Evolutionary conservation across 2,113 vertebrate genomes (phyloP).

Genomic region (Mastomys natalensis): DNA sequence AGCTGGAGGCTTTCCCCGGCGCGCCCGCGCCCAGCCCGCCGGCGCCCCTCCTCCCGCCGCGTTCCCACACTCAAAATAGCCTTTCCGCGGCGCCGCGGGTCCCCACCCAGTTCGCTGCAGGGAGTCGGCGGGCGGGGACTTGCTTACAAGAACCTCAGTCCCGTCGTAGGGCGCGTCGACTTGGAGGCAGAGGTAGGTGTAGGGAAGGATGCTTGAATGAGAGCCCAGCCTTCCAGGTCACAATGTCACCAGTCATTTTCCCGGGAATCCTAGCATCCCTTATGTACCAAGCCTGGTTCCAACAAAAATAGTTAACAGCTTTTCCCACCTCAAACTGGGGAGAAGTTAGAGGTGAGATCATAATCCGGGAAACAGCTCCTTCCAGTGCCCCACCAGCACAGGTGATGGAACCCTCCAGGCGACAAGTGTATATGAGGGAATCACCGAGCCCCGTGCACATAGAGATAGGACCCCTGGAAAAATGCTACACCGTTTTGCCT

Average conservation of each 20-base stretch:
- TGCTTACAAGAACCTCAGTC: slow-evolving; percentile 56
- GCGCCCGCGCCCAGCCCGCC: slow-evolving; percentile 67
- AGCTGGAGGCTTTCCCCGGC: slow-evolving; percentile 80
- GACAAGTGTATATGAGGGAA: neutral
- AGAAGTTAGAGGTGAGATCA: neutral
- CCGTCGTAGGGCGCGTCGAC: neutral
- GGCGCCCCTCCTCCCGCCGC: slow-evolving; percentile 70
- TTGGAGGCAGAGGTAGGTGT: neutral
- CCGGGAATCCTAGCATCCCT: neutral
- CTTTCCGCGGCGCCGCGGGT: slow-evolving; percentile 48
- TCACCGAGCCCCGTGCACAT: neutral
- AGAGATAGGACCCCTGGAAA: neutral
- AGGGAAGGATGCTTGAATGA: neutral
- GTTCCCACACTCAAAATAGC: slow-evolving; percentile 79
- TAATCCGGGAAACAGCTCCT: neutral
- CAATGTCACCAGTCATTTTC: neutral
- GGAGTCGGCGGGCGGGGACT: slow-evolving; percentile 65
- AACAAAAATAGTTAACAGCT: neutral
- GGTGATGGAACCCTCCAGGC: slow-evolving; percentile 1
- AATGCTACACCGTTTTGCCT: neutral
- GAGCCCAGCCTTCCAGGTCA: neutral
- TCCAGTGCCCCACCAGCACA: neutral
- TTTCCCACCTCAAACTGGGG: neutral
- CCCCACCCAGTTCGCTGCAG: slow-evolving; percentile 28
- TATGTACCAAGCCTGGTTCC: neutral